A percentile compares a stretch with the other conserved stretches of the same genome.
These are phyloP conservation scores for Geodia barretti DNA, from an alignment of 37 sponge, comb jelly and placozoan genomes.

Conservation along the genomic window DNA sequence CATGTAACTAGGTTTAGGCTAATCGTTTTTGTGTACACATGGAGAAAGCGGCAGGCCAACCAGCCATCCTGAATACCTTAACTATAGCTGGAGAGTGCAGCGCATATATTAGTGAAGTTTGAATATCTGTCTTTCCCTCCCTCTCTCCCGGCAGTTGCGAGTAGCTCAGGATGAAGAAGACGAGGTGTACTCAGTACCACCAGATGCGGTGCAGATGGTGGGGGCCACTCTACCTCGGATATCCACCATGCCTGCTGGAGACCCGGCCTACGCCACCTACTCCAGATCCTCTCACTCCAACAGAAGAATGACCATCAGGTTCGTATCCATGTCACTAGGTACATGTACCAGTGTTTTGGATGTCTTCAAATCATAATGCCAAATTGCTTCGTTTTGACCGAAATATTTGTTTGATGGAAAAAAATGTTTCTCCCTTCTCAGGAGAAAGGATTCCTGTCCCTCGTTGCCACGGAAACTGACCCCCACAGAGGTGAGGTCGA, in stretches of 20 bases:
- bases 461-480: constrained; percentile 57
- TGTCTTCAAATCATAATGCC: no score
- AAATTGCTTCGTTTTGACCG: no score
- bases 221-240: neutral
- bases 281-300: neutral
- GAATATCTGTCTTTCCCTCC: neutral
- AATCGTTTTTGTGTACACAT: no score
- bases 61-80: no score
- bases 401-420: no score
- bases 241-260: neutral
- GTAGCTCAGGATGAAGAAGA: neutral
- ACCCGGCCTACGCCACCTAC: neutral
- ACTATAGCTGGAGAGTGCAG: no score
- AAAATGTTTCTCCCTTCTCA: no score
- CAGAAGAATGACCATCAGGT: neutral
- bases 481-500: constrained; percentile 73
- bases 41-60: no score
- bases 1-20: no score
- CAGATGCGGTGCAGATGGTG: neutral
- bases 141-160: neutral
- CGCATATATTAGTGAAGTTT: no score
- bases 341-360: no score
- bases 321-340: neutral
- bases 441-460: constrained; percentile 9
- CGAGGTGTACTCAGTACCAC: neutral